phyloP scores from a whole-genome alignment of 2,113 vertebrate species.

The Hystrix brachyura region DNA sequence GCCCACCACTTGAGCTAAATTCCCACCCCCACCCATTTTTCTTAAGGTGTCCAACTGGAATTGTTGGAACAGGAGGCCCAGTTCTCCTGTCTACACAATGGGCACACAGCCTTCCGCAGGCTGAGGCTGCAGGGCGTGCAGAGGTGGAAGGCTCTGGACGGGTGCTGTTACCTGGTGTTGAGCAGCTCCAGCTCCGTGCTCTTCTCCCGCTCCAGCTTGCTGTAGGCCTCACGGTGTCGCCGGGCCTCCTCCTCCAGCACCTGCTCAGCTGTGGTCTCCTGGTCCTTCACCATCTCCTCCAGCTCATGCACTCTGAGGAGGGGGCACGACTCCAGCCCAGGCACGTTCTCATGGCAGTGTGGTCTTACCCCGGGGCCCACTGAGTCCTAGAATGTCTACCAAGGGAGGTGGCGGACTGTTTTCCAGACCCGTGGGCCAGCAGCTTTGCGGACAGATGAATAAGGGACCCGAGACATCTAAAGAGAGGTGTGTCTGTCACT shows the following conservation, averaged over 20 bases:
- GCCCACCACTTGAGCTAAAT: too few species aligned
- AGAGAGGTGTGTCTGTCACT: background rate
- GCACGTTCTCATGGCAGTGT: background rate
- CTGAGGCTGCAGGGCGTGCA: accelerated
- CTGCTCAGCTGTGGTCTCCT: conserved; percentile 94
- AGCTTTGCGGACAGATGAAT: background rate
- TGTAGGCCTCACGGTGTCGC: conserved; percentile 93
- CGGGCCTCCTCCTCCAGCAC: conserved; percentile 91
- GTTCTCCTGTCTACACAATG: accelerated
- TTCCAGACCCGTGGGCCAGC: background rate
- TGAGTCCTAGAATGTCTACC: accelerated
- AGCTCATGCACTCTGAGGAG: conserved; percentile 94
- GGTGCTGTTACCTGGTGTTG: conserved; percentile 90
- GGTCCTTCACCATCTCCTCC: conserved; percentile 98
- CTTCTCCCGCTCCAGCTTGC: conserved; percentile 95
- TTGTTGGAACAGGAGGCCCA: background rate
- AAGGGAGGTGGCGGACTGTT: accelerated
- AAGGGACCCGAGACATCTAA: background rate
- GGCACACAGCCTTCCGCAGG: background rate
- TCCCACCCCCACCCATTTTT: too few species aligned
- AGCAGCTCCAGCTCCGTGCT: conserved; percentile 94
- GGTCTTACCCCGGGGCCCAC: background rate
- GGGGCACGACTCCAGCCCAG: accelerated
- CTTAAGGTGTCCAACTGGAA: background rate
- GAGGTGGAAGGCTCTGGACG: background rate